These are phyloP conservation scores for Drosophila ironensis DNA, from an alignment of 1,140 invertebrate genomes.

Conservation along the genomic window DNA sequence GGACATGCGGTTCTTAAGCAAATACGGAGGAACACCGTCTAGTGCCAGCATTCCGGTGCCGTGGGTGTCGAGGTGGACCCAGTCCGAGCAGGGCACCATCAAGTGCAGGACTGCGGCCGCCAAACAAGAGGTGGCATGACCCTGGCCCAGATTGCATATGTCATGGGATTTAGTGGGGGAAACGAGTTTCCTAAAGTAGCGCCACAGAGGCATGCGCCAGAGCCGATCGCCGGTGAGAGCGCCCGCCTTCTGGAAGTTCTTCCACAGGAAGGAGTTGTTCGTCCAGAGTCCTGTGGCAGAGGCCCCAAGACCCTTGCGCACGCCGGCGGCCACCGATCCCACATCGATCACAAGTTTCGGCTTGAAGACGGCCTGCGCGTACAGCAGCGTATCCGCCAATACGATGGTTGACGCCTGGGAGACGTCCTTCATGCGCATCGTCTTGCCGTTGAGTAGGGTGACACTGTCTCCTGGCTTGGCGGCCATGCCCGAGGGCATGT, in stretches of 20 bases:
- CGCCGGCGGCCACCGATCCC: constrained; percentile 85
- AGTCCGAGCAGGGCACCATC: constrained; percentile 84
- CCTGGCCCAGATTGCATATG: constrained; percentile 84
- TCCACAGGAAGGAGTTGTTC: constrained; percentile 85
- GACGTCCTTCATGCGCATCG: constrained; percentile 90
- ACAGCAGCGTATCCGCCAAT: constrained; percentile 93
- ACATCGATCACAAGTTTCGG: constrained; percentile 88
- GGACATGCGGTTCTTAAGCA: constrained; percentile 83
- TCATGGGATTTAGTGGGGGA: constrained; percentile 82
- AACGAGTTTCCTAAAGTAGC: constrained; percentile 88
- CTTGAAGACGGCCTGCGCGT: constrained; percentile 85
- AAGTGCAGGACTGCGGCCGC: constrained; percentile 86
- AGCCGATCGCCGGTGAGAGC: constrained; percentile 90
- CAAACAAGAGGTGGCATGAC: constrained; percentile 84
- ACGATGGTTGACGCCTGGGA: constrained; percentile 93
- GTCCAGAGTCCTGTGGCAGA: constrained; percentile 90
- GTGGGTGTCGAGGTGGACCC: constrained; percentile 88
- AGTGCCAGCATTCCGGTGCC: constrained; percentile 85
- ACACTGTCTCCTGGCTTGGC: constrained; percentile 94
- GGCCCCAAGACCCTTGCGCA: constrained; percentile 85
- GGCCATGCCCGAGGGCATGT: constrained; percentile 91
- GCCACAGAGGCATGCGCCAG: constrained; percentile 94
- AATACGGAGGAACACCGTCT: constrained; percentile 85
- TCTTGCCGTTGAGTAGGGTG: constrained; percentile 91
- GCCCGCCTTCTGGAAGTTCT: constrained; percentile 86